phyloP scores from a whole-genome alignment of 1,140 invertebrate species.

The Mamestra configurata region DNA sequence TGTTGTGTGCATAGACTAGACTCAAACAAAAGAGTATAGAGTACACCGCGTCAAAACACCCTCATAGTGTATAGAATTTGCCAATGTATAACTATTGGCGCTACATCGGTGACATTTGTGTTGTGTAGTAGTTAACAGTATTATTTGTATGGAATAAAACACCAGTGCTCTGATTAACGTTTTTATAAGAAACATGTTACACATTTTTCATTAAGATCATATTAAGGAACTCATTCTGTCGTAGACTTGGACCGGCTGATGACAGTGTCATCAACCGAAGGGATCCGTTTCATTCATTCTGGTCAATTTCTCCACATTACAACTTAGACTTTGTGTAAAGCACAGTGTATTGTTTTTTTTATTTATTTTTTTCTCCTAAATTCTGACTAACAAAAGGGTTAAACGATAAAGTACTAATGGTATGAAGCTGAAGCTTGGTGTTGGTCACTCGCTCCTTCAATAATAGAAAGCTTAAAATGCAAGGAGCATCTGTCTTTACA shows the following conservation, averaged over 20 bases:
- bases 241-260: neutral
- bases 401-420: slow-evolving; percentile 56
- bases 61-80: neutral
- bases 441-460: slow-evolving; percentile 59
- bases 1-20: slow-evolving; percentile 13
- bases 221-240: neutral
- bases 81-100: neutral
- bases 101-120: neutral
- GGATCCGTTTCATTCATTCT: neutral
- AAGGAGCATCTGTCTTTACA: slow-evolving; percentile 75
- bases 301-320: slow-evolving; percentile 56
- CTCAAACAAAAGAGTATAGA: neutral
- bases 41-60: too few species aligned
- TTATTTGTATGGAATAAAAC: slow-evolving; percentile 21
- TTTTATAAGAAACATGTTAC: neutral
- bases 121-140: slow-evolving; percentile 13
- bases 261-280: neutral
- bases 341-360: slow-evolving; percentile 60
- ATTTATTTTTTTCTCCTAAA: slow-evolving; percentile 48
- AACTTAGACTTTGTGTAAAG: slow-evolving; percentile 51
- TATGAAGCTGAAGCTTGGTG: slow-evolving; percentile 63
- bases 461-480: slow-evolving; percentile 53
- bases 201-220: neutral
- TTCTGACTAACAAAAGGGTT: slow-evolving; percentile 58
- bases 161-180: slow-evolving; percentile 9